Evolutionary conservation across 2,113 vertebrate species (phyloP), one percentile per base, ranked within the genome.

Genomic region (Chrysemys picta): DNA sequence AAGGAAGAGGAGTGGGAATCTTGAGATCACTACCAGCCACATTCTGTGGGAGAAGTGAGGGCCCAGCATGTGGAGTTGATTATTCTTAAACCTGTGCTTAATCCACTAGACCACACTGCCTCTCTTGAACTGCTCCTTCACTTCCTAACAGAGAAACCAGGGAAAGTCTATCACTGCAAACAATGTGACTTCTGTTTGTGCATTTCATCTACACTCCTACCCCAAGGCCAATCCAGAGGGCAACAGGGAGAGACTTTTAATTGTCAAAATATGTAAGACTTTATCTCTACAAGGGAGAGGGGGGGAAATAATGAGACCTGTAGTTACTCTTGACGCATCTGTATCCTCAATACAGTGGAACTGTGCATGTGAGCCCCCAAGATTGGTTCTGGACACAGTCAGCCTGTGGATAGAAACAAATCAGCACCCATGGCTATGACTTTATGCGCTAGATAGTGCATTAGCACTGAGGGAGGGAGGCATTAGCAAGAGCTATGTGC

Each of bases 291-390:
- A 87, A 94, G 80, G 54, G 65, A 45, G 89, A 92, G 72, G 80
- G 11, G 35, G 10, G 5, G 10, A 38, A 38, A 91, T 79, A 82
- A 88, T 89, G 88, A 93, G 89, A 88, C 62, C 56, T 88, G 87
- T 42, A 87, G 78, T 95, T 96, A 96, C 90, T 95, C 85, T 92
- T 95, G 89, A 59, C 75, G 79, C n/a, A 27, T 91, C 49, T 65
- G 10, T 95, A 91, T 93, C 95, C 94, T 93, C 93, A 95, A 89
- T 96, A 85, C 42, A 95, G 94, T 84, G 92, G 96, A 85, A 84
- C 81, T 54, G 56, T 81, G 89, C 24, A 92, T 87, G 65, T 5
- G 80, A 95, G 84, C 82, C 91, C 85, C 89, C 82, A 69, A 52
- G 84, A 90, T 76, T 81, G 57, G 57, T 65, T 93, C 87, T 88